Conservation (phyloP, 2,888 invertebrate species). For the Elmis aenea region DNA sequence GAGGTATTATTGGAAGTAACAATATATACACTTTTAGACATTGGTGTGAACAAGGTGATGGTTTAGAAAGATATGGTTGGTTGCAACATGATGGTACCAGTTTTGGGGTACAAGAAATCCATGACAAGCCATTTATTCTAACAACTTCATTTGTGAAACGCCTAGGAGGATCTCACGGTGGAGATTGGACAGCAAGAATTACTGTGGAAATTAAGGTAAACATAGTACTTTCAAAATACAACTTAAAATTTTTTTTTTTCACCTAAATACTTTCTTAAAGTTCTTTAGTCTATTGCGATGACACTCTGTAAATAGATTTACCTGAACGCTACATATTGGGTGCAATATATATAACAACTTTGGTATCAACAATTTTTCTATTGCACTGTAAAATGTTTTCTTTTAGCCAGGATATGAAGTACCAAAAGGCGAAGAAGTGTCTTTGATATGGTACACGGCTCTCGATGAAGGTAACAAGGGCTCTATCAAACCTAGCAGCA, state of each 20-base stretch:
- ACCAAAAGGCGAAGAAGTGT: constrained; percentile 52
- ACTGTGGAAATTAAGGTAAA: constrained; percentile 54
- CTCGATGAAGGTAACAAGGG: constrained; percentile 67
- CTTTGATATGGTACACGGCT: constrained; percentile 77
- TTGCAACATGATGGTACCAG: constrained; percentile 84
- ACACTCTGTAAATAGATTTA: too few species aligned
- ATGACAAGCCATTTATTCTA: constrained; percentile 71
- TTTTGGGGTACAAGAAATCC: constrained; percentile 87
- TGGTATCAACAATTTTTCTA: too few species aligned
- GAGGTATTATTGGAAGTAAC: not conserved
- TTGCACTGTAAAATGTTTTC: not conserved
- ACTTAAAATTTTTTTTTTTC: not conserved
- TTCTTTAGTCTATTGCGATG: too few species aligned
- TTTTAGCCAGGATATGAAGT: constrained; percentile 23
- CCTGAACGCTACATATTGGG: too few species aligned
- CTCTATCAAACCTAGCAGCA: constrained; percentile 49
- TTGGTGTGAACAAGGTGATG: constrained; percentile 88
- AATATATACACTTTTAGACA: too few species aligned
- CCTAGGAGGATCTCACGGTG: constrained; percentile 73
- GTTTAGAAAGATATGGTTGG: constrained; percentile 83
- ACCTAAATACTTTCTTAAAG: too few species aligned
- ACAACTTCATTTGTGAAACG: constrained; percentile 87
- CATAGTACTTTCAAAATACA: constrained; percentile 1
- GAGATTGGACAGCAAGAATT: constrained; percentile 90
- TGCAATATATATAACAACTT: too few species aligned